Percentiles rank a stretch among this genome's conserved stretches.
phyloP scores from a whole-genome alignment of 2,113 vertebrate genomes.

The Urocynchramus pylzowi region DNA sequence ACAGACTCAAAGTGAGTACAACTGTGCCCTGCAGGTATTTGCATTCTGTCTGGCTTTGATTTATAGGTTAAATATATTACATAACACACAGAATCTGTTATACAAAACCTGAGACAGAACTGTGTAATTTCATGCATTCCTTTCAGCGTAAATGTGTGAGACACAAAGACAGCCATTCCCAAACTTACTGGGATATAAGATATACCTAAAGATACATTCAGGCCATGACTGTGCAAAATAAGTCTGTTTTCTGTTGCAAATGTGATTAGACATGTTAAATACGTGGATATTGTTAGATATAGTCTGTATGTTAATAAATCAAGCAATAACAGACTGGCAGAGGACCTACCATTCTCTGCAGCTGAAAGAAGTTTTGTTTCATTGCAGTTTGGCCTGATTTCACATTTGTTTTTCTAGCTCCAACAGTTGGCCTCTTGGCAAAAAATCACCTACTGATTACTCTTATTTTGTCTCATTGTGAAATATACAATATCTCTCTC shows the following conservation, averaged over 20 bases:
- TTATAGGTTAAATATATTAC: background rate
- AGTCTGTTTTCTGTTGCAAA: background rate
- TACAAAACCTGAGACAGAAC: background rate
- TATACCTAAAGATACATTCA: background rate
- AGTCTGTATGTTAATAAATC: background rate
- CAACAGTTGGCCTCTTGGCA: background rate
- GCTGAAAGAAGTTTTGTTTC: background rate
- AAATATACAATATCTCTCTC: background rate
- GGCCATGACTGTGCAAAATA: background rate
- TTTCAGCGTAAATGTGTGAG: background rate
- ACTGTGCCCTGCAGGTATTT: background rate
- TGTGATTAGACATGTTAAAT: background rate
- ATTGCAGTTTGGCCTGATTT: background rate
- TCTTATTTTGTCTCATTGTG: background rate
- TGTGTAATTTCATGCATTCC: background rate
- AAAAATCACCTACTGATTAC: background rate
- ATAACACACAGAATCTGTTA: conserved; percentile 5
- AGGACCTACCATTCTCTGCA: background rate
- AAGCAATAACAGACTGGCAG: background rate
- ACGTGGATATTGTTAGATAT: background rate
- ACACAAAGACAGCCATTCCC: background rate
- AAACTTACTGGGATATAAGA: background rate
- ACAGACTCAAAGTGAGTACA: background rate
- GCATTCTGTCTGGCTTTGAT: background rate
- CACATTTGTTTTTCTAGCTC: background rate